These are phyloP conservation scores for Graphium colonna DNA, from an alignment of 2,888 invertebrate species.

Conservation along the genomic window DNA sequence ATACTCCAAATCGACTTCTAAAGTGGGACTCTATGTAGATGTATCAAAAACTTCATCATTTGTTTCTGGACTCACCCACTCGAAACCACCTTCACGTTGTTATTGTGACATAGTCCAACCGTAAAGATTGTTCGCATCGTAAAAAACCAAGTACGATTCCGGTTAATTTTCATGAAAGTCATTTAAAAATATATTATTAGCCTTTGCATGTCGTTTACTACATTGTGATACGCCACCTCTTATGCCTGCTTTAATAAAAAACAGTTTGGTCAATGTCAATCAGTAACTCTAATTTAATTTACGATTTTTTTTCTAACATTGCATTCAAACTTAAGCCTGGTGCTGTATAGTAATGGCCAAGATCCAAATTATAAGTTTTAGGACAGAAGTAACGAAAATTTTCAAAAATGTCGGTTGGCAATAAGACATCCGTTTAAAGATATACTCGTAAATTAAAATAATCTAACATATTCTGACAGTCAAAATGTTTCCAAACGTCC, in stretches of 20 bases:
- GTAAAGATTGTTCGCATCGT: constrained; percentile 46
- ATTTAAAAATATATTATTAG: constrained; percentile 37
- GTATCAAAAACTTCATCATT: constrained; percentile 23
- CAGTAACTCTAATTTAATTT: constrained; percentile 27
- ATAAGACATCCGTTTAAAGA: constrained; percentile 37
- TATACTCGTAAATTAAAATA: no score
- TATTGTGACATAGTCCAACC: constrained; percentile 42
- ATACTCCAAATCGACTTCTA: constrained; percentile 40
- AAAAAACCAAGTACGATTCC: constrained; percentile 36
- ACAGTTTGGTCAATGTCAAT: constrained; percentile 27
- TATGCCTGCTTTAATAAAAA: constrained; percentile 10
- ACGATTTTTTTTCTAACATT: constrained; percentile 28
- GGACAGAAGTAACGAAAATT: constrained; percentile 39
- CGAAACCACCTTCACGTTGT: constrained; percentile 37
- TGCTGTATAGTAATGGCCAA: constrained; percentile 31
- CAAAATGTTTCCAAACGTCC: constrained; percentile 35
- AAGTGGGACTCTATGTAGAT: constrained; percentile 27
- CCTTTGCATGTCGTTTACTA: constrained; percentile 35
- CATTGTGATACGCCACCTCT: constrained; percentile 19
- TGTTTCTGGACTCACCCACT: constrained; percentile 22
- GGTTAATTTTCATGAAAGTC: constrained; percentile 10
- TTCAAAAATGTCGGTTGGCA: constrained; percentile 44
- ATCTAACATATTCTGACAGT: constrained; percentile 31
- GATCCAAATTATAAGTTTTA: constrained; percentile 31
- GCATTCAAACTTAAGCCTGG: constrained; percentile 36